Base-by-base conservation (phyloP, 2,797 vertebrate genomes). In the Coilia nasus region DNA sequence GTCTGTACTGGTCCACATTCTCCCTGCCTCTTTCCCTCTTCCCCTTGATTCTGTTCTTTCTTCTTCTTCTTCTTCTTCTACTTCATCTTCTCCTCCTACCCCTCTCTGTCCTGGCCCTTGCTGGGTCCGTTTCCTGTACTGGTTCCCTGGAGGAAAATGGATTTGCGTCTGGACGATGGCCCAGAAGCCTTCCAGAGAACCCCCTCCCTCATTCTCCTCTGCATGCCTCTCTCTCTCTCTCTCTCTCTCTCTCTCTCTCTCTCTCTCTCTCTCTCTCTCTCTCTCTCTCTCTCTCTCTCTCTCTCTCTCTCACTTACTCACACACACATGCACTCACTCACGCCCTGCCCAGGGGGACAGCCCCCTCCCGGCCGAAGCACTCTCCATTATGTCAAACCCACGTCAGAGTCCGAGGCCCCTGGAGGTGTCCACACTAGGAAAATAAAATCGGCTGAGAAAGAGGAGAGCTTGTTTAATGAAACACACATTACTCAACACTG, bases 311-410 rank as follows among this genome's bases (percentile, higher is more conserved):
- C 62, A 31, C 23, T 31, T 23, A 44, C 35, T 35, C 71, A 78
- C 17, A 44, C 71, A 44, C 71, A 35, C 67, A 75, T 23, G 5
- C 28, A 47, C 23, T 7, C 62, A 67, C 71, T 80, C 41, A 59
- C 46, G 23, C 5, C 83, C 57, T 44, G 17, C 17, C 71, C 71
- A 41, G 14, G 71, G 71, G 71, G 71, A 78, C 35, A 75, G 67
- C 67, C 67, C 91, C 57, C 88, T 91, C 89, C 88, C 89, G 91
- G 88, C 83, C 75, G 84, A 85, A 89, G 86, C 88, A 91, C 86
- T 82, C 90, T 93, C 90, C 90, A 90, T 93, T 93, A 93, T 90
- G 90, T 93, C 93, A 92, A 90, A 86, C 91, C 92, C 89, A 93
- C 91, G 92, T 93, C 92, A 93, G 91, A 92, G 89, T 84, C 89